Base-by-base conservation (phyloP, 2,888 invertebrate genomes). In the Pollenia angustigena region DNA sequence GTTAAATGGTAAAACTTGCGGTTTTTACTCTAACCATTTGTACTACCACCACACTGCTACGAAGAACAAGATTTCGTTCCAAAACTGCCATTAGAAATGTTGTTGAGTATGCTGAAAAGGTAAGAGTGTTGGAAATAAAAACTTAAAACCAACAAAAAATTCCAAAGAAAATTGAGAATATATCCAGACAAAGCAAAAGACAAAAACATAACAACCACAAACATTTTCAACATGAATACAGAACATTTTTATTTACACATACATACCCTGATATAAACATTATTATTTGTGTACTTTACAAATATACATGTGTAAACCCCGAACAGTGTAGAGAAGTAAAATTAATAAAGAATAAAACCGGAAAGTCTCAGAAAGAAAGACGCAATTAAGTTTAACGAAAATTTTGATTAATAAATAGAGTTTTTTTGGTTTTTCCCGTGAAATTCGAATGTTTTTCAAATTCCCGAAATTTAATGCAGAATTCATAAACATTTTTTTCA, bases 141-240 rank as follows among this genome's bases (percentile, higher is more conserved):
- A 69, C 16, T 42, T n/a, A 69, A 52, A 69, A 40, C 32, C n/a
- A 64, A 68, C 23, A 23, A 23, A 23, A 23, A 1, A 23, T 23
- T 23, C 2, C 23, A 23, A 23, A 23, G 23, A 50, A 66, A 23
- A 48, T 14, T 14, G 14, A 18, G 23, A 16, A 60, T 42, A 71
- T 64, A 62, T 71, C 40, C 18, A 69, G 42, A 52, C 79, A 80
- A 52, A 44, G 16, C 71, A 62, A 11, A 71, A 71, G 58, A 62
- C 80, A 23, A 60, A 62, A 44, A 64, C 64, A 64, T 54, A 54
- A 72, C 60, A 80, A 69, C 80, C 80, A 54, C 80, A 80, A 56
- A 42, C 16, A 80, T 80, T 66, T 68, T 54, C 69, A 58, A 62
- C 71, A 71, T 50, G 14, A 60, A 16, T 44, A 60, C 60, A 62